Evolutionary conservation across 2,888 invertebrate species (phyloP).

Genomic region (Agriopis marginaria): DNA sequence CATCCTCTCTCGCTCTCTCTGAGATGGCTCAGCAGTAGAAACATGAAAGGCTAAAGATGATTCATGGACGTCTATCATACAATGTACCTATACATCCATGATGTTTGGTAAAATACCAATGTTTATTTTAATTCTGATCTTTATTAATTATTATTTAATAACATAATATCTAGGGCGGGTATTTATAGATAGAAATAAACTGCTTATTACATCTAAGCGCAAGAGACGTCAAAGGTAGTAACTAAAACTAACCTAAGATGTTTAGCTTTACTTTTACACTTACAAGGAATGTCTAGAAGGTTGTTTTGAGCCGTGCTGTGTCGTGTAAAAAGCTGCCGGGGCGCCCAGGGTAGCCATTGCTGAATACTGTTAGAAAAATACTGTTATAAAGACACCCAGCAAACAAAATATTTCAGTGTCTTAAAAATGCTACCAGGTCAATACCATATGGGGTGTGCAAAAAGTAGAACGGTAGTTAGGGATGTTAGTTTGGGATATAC

Average conservation of each 20-base stretch:
- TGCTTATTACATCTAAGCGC: background rate
- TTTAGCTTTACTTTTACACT: conserved; percentile 9
- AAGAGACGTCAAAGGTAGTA: conserved; percentile 5
- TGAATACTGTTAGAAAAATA: conserved; percentile 30
- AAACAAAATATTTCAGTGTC: background rate
- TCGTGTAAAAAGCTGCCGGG: conserved; percentile 28
- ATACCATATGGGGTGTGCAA: background rate
- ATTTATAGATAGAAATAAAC: background rate
- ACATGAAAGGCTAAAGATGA: no score
- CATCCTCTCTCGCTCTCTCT: no score
- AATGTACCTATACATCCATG: no score
- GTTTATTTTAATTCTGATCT: no score
- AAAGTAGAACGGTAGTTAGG: background rate
- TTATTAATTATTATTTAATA: no score
- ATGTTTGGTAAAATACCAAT: no score
- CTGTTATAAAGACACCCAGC: conserved; percentile 1
- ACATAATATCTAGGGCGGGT: background rate
- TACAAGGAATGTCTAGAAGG: conserved; percentile 21
- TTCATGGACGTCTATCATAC: no score
- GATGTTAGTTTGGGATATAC: background rate
- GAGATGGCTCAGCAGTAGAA: no score
- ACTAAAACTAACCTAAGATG: background rate
- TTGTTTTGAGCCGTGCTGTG: conserved; percentile 27
- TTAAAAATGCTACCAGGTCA: background rate
- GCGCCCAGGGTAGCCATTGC: conserved; percentile 31